Conservation (phyloP, 2,888 invertebrate species). For the Hydropsyche betteni region DNA sequence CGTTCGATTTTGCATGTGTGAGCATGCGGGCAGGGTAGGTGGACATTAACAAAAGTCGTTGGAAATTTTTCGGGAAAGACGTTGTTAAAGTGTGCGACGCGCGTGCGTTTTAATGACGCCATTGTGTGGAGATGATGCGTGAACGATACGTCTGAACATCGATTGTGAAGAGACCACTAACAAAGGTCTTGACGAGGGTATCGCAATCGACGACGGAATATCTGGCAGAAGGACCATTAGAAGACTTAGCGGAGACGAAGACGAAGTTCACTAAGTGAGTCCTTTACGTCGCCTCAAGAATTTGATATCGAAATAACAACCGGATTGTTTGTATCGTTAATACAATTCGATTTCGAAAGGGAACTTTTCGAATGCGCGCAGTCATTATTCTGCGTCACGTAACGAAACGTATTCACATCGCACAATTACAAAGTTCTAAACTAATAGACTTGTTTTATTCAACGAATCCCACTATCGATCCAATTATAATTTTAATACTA, state of each 20-base stretch:
- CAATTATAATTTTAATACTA: no score
- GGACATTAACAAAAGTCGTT: constrained; percentile 19
- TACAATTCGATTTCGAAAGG: no score
- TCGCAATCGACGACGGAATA: constrained; percentile 28
- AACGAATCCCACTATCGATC: no score
- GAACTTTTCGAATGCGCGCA: constrained; percentile 46
- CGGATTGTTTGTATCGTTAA: no score
- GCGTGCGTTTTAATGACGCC: constrained; percentile 37
- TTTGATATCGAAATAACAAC: no score
- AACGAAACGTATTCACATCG: no score
- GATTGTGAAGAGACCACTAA: constrained; percentile 42
- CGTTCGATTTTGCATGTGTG: no score
- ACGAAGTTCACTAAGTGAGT: no score
- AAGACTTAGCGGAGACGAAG: constrained; percentile 13
- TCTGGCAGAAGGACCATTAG: constrained; percentile 28
- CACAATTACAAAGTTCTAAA: no score
- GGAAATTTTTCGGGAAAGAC: constrained; percentile 19
- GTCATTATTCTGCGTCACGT: constrained; percentile 16
- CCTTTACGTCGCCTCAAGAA: no score
- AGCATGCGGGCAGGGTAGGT: background rate
- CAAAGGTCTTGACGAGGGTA: constrained; percentile 31
- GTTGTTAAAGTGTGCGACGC: constrained; percentile 14
- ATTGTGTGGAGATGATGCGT: constrained; percentile 46
- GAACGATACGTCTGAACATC: constrained; percentile 49
- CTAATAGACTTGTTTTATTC: no score